These are phyloP conservation scores for Chymomyza costata DNA, from an alignment of 1,140 invertebrate species.

Conservation along the genomic window DNA sequence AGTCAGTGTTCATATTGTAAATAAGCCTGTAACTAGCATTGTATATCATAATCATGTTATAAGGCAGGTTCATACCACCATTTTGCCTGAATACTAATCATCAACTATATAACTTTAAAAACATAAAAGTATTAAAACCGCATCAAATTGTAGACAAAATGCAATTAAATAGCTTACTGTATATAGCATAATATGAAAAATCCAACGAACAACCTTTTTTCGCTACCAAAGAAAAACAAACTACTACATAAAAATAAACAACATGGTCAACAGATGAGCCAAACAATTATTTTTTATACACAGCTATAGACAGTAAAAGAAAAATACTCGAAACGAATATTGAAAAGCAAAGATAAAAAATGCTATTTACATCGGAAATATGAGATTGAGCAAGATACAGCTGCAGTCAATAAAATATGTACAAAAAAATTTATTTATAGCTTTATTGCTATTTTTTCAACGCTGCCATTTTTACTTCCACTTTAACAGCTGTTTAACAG, in stretches of 20 bases:
- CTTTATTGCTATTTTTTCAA: too few relatives aligned
- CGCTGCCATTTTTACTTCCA: too few relatives aligned
- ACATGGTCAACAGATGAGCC: slow-evolving; percentile 15
- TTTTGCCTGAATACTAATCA: slow-evolving; percentile 38
- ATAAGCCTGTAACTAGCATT: slow-evolving; percentile 66
- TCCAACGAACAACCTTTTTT: slow-evolving; percentile 68
- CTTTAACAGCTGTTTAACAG: too few relatives aligned
- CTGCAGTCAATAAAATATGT: slow-evolving; percentile 12
- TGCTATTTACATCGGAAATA: slow-evolving; percentile 5
- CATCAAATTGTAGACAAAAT: slow-evolving; percentile 45
- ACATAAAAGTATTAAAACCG: slow-evolving; percentile 53
- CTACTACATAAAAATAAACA: slow-evolving; percentile 6
- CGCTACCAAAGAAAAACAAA: slow-evolving; percentile 49
- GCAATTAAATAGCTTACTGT: slow-evolving; percentile 46
- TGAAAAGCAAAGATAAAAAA: slow-evolving; percentile 31
- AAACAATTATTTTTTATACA: too few relatives aligned
- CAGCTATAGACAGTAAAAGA: too few relatives aligned
- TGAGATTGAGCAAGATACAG: slow-evolving; percentile 1
- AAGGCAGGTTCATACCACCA: slow-evolving; percentile 26
- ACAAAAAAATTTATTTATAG: too few relatives aligned
- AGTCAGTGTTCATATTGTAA: slow-evolving; percentile 56
- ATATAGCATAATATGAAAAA: slow-evolving; percentile 60
- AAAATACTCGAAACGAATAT: slow-evolving; percentile 32
- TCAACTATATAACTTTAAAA: slow-evolving; percentile 37
- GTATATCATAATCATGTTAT: slow-evolving; percentile 17